phyloP scores from a whole-genome alignment of 2,797 vertebrate genomes.

The Taenioides sp. region DNA sequence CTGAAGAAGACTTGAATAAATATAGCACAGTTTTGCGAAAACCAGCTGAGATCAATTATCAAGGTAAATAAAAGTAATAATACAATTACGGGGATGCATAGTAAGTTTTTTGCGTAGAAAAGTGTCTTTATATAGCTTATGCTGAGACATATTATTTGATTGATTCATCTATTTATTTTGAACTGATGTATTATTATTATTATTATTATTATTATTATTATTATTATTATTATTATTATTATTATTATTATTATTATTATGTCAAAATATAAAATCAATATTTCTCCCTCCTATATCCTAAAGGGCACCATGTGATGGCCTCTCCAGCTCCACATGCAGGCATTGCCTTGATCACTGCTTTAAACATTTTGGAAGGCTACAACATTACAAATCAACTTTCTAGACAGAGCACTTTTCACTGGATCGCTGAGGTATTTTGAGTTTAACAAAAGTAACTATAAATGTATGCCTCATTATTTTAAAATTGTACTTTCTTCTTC shows the following conservation, averaged over 20 bases:
- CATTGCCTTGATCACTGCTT: conserved; percentile 89
- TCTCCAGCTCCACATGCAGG: conserved; percentile 91
- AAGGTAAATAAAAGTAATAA: conserved; percentile 75
- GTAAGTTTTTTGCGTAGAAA: background rate
- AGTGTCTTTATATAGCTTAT: background rate
- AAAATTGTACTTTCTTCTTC: conserved; percentile 7
- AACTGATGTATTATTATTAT: background rate
- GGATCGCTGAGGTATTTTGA: conserved; percentile 88
- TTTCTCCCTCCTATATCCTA: conserved; percentile 1
- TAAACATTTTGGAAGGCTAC: conserved; percentile 95
- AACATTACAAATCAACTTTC: conserved; percentile 86
- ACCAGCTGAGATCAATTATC: conserved; percentile 87
- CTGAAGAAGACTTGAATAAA: conserved; percentile 91
- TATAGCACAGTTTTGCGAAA: conserved; percentile 86
- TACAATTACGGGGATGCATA: background rate
- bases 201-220: background rate
- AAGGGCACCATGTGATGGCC: conserved; percentile 90
- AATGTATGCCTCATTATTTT: background rate
- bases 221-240: background rate
- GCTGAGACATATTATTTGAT: background rate
- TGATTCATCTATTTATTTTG: background rate
- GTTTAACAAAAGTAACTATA: background rate
- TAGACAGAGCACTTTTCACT: conserved; percentile 84
- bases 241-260: background rate
- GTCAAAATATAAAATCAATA: background rate